These are phyloP conservation scores for Gopherus evgoodei DNA, from an alignment of 2,113 vertebrate genomes.

Conservation along the genomic window DNA sequence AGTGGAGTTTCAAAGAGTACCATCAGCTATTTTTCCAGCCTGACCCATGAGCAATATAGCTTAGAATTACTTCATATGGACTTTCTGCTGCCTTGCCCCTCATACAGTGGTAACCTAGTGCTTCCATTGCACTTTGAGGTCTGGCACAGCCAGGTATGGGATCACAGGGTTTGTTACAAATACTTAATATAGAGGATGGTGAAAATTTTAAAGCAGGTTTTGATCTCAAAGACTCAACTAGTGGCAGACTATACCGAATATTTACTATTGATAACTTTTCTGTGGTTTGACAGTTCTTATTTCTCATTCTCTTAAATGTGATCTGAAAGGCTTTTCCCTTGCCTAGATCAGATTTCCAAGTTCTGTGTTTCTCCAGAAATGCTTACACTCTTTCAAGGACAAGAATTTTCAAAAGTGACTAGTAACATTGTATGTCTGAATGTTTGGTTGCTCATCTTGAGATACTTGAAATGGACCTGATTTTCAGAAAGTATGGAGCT, in stretches of 20 bases:
- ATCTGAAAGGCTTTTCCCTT: not conserved
- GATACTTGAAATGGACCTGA: not conserved
- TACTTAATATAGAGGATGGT: not conserved
- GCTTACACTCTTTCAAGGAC: not conserved
- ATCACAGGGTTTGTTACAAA: rapidly evolving
- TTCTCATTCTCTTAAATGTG: not conserved
- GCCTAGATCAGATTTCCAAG: not conserved
- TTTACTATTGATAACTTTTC: not conserved
- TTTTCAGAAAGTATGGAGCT: not conserved
- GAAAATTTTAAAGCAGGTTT: not conserved
- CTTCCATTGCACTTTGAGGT: not conserved
- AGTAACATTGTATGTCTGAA: not conserved
- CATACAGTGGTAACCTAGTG: not conserved
- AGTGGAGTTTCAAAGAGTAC: rapidly evolving
- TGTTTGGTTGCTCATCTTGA: not conserved
- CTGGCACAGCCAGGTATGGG: not conserved
- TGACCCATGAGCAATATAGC: not conserved
- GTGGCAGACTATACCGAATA: rapidly evolving
- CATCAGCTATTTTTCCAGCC: not conserved
- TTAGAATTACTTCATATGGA: not conserved
- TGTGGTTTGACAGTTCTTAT: not conserved
- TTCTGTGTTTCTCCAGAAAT: not conserved
- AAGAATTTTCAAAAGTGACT: not conserved
- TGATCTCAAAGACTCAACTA: not conserved
- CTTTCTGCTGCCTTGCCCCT: not conserved